Evolutionary conservation across 1,140 invertebrate species (phyloP).

Genomic region (Charaxes varanes): DNA sequence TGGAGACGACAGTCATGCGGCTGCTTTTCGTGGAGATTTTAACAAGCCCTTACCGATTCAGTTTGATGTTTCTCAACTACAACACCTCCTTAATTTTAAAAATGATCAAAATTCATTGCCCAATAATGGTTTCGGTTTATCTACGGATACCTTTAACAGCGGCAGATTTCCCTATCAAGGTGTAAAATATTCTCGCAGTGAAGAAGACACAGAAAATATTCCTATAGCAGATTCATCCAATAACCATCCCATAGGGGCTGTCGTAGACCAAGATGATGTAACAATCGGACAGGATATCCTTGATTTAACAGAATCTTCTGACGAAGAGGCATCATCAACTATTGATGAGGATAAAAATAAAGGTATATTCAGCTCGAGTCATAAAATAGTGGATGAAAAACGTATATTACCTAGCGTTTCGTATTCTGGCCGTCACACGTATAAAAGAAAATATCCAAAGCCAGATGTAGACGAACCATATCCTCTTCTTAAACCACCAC

Average conservation of each 20-base stretch:
- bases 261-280: constrained; percentile 58
- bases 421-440: constrained; percentile 34
- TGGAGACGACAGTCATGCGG: constrained; percentile 47
- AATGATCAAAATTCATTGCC: constrained; percentile 42
- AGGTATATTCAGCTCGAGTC: constrained; percentile 23
- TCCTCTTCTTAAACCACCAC: constrained; percentile 61
- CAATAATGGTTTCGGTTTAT: constrained; percentile 30
- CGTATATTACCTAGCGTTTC: constrained; percentile 46
- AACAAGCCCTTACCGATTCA: constrained; percentile 47
- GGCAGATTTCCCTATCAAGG: constrained; percentile 49
- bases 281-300: constrained; percentile 33
- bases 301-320: constrained; percentile 33
- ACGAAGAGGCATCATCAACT: constrained; percentile 30
- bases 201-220: constrained; percentile 63
- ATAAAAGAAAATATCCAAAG: constrained; percentile 57
- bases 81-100: constrained; percentile 48
- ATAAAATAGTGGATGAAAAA: constrained; percentile 31
- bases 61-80: constrained; percentile 60
- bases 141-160: constrained; percentile 46
- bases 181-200: constrained; percentile 63
- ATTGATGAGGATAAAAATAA: constrained; percentile 40
- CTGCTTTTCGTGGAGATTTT: constrained; percentile 44
- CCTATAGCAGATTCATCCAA: constrained; percentile 59
- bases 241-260: constrained; percentile 64
- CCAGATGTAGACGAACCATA: constrained; percentile 51